Percentiles rank a stretch among this genome's conserved stretches.
Evolutionary conservation across 1,140 invertebrate species (phyloP).

Genomic region (Aphidius ervi): DNA sequence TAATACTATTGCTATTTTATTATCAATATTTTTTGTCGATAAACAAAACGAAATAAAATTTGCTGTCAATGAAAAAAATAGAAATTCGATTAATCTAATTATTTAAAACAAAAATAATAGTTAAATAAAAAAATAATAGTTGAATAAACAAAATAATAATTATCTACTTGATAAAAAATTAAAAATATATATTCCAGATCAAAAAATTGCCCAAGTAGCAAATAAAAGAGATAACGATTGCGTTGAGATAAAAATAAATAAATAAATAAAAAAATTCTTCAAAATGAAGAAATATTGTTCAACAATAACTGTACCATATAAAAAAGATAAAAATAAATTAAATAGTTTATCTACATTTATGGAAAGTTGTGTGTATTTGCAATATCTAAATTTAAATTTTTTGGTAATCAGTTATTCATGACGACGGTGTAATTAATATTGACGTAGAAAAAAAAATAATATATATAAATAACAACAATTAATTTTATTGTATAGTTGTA

Average conservation of each 20-base stretch:
- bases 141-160: neutral
- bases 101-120: neutral
- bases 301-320: neutral
- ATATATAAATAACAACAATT: too few species aligned
- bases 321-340: neutral
- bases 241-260: slow-evolving; percentile 5
- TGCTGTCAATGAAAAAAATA: neutral
- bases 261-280: neutral
- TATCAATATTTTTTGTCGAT: too few species aligned
- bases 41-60: too few species aligned
- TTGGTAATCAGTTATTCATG: too few species aligned
- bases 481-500: too few species aligned
- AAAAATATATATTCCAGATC: neutral
- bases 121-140: neutral
- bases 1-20: slow-evolving; percentile 7
- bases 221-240: slow-evolving; percentile 6
- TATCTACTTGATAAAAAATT: neutral
- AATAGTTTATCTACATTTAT: slow-evolving; percentile 3
- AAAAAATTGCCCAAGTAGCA: slow-evolving; percentile 12
- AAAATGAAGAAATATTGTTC: too few species aligned
- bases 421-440: too few species aligned
- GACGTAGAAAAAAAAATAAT: too few species aligned
- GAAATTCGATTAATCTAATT: neutral
- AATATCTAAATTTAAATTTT: too few species aligned
- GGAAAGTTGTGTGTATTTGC: too few species aligned